phyloP scores from a whole-genome alignment of 1,140 invertebrate genomes.

The Drosophila micromelanica region DNA sequence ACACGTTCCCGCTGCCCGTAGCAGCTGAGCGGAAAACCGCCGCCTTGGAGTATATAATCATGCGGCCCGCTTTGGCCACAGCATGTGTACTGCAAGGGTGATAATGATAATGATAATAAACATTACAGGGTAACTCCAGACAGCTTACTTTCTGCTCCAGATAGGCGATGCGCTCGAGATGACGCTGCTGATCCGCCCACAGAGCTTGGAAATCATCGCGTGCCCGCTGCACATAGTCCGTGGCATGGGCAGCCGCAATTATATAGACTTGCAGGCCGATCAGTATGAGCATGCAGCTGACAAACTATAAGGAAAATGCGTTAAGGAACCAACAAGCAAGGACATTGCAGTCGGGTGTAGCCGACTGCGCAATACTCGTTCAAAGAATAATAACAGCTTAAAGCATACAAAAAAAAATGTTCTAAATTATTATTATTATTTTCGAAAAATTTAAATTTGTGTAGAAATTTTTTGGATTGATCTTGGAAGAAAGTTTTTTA shows the following conservation, averaged over 20 bases:
- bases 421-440: no score
- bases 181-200: constrained; percentile 58
- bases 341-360: no score
- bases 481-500: no score
- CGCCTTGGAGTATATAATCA: constrained; percentile 65
- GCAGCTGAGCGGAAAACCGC: constrained; percentile 64
- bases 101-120: no score
- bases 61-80: constrained; percentile 61
- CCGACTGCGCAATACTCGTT: no score
- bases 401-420: no score
- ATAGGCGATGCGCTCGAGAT: constrained; percentile 54
- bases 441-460: no score
- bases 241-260: constrained; percentile 69
- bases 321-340: no score
- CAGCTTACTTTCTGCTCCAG: constrained; percentile 66
- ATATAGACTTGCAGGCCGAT: constrained; percentile 77
- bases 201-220: constrained; percentile 58
- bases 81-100: constrained; percentile 58
- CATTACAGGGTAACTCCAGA: no score
- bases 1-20: constrained; percentile 49
- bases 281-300: constrained; percentile 70
- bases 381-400: no score
- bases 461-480: no score
- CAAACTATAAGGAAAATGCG: constrained; percentile 47
- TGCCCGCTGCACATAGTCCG: constrained; percentile 72